Conservation (phyloP, 2,797 vertebrate species). For the Anableps anableps region DNA sequence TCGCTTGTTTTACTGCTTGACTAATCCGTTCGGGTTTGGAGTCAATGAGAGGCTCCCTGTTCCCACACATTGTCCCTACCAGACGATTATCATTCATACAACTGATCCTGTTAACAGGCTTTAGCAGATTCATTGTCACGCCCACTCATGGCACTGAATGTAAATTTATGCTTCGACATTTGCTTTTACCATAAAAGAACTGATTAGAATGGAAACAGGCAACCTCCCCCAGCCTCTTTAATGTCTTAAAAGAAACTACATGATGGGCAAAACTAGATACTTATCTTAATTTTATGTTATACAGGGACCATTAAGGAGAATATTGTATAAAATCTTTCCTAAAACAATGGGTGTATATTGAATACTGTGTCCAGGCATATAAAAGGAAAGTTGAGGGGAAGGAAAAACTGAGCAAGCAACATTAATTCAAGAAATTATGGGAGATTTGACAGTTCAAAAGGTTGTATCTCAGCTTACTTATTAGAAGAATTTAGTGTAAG, state of each 20-base stretch:
- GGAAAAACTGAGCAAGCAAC: no score
- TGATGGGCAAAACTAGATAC: neutral
- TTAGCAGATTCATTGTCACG: slow-evolving; percentile 16
- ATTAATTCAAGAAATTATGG: no score
- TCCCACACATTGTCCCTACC: neutral
- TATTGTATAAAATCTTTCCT: neutral
- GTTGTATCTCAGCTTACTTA: neutral
- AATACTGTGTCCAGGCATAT: neutral
- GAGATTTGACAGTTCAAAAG: neutral
- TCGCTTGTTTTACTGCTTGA: slow-evolving; percentile 12
- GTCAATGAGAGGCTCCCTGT: slow-evolving; percentile 1
- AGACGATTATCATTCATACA: slow-evolving; percentile 18
- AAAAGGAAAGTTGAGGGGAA: no score
- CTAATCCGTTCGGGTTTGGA: slow-evolving; percentile 3
- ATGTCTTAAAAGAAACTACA: neutral
- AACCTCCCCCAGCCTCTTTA: neutral
- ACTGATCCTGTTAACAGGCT: slow-evolving; percentile 27
- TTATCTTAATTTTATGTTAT: neutral
- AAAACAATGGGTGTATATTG: neutral
- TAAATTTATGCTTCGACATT: slow-evolving; percentile 18
- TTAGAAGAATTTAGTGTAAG: neutral
- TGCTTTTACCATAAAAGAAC: slow-evolving; percentile 4
- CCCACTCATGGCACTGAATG: slow-evolving; percentile 45
- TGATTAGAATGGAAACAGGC: neutral
- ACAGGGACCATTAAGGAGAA: neutral